These are phyloP conservation scores for Picus viridis DNA, from an alignment of 2,797 vertebrate species.

Conservation along the genomic window DNA sequence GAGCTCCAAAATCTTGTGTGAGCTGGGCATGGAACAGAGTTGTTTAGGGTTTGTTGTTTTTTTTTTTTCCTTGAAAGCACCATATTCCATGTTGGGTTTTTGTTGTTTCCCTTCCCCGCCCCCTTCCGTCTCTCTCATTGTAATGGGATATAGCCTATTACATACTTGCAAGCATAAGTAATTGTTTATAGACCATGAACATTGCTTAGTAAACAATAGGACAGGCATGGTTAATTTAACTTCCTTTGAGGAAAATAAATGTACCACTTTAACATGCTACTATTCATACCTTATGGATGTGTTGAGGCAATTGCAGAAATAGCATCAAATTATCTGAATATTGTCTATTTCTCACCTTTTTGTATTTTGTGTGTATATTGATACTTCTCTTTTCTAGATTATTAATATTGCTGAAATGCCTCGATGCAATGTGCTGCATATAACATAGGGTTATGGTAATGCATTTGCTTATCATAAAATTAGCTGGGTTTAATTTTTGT, in stretches of 20 bases:
- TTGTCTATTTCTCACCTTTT: not conserved
- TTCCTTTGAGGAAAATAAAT: conserved; percentile 35
- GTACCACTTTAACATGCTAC: not conserved
- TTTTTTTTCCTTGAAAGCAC: not conserved
- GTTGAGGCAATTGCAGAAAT: not conserved
- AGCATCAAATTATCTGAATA: not conserved
- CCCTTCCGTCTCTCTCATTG: not conserved
- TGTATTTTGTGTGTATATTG: not conserved
- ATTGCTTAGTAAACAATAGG: not conserved
- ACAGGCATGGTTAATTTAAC: conserved; percentile 27
- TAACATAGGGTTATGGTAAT: not conserved
- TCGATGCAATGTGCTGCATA: not conserved
- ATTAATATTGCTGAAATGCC: not conserved
- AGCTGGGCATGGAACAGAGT: not conserved
- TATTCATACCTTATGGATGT: not conserved
- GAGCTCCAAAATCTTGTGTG: not conserved
- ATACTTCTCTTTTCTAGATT: not conserved
- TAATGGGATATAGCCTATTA: not conserved
- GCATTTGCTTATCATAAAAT: not conserved
- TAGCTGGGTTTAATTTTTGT: not conserved
- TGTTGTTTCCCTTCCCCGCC: no score
- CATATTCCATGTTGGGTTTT: not conserved
- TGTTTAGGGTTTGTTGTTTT: not conserved
- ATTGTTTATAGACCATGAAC: conserved; percentile 42
- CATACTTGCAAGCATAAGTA: conserved; percentile 28